Evolutionary conservation across 1,140 invertebrate genomes (phyloP).

Genomic region (Zaprionus lachaisei): DNA sequence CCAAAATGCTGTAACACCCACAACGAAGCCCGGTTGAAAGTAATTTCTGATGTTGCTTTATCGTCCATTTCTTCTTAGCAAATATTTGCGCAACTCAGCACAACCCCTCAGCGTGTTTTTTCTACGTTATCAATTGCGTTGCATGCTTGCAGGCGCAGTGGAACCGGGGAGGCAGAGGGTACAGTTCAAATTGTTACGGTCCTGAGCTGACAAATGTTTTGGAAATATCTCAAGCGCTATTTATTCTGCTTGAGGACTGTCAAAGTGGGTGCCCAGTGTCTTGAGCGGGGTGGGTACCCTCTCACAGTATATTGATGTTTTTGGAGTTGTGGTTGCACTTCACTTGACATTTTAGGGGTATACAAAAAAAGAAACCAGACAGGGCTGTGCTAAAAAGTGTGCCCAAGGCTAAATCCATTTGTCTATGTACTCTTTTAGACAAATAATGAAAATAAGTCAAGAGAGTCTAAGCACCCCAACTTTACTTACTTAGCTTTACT

Average conservation of each 20-base stretch:
- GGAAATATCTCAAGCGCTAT: slow-evolving; percentile 79
- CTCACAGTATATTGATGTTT: slow-evolving; percentile 21
- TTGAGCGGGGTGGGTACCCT: slow-evolving; percentile 22
- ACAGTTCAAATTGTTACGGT: slow-evolving; percentile 54
- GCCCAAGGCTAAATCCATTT: background rate
- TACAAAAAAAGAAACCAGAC: background rate
- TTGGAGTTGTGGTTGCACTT: slow-evolving; percentile 22
- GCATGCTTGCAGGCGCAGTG: slow-evolving; percentile 59
- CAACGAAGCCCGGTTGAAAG: slow-evolving; percentile 21
- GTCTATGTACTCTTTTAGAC: background rate
- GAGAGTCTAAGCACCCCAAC: background rate
- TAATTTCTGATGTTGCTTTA: slow-evolving; percentile 39
- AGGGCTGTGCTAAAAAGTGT: background rate
- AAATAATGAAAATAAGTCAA: background rate
- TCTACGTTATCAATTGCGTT: slow-evolving; percentile 66
- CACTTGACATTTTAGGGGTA: background rate
- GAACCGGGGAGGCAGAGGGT: slow-evolving; percentile 22
- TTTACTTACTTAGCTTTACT: background rate
- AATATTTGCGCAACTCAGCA: slow-evolving; percentile 80
- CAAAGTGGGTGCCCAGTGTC: slow-evolving; percentile 32
- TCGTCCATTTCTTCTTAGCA: slow-evolving; percentile 45
- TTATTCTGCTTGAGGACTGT: slow-evolving; percentile 64
- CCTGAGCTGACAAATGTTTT: slow-evolving; percentile 73
- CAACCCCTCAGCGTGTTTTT: slow-evolving; percentile 15
- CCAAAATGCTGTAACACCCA: slow-evolving; percentile 28